Evolutionary conservation across 2,113 vertebrate genomes (phyloP).

Genomic region (Bambusicola thoracicus): DNA sequence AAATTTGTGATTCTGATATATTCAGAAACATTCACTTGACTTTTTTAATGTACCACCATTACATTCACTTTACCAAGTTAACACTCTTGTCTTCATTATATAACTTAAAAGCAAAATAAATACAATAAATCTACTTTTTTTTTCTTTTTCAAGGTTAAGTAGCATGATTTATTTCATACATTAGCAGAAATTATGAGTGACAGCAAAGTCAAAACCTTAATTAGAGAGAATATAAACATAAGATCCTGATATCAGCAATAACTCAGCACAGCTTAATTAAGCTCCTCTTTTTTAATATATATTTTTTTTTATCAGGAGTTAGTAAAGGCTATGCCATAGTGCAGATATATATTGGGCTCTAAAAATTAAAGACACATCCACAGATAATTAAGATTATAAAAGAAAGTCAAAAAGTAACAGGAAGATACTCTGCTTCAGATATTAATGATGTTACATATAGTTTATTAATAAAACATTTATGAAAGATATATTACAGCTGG

Average conservation of each 20-base stretch:
- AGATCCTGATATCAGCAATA: neutral
- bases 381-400: neutral
- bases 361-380: neutral
- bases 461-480: neutral
- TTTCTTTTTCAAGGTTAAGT: conserved; percentile 33
- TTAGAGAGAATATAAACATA: conserved; percentile 24
- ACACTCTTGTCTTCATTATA: neutral
- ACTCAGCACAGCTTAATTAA: neutral
- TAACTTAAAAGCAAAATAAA: neutral
- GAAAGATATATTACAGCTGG: neutral
- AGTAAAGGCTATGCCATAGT: neutral
- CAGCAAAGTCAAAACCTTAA: conserved; percentile 44
- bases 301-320: neutral
- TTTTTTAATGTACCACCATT: neutral
- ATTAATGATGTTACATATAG: fast-evolving
- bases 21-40: neutral
- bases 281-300: neutral
- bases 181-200: conserved; percentile 10
- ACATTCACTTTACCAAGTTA: neutral
- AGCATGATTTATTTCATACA: neutral
- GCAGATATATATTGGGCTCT: neutral
- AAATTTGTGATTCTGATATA: neutral
- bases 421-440: neutral
- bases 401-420: neutral
- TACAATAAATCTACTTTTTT: neutral